Conservation (phyloP, 2,797 vertebrate species). For the Apogon talboti region DNA sequence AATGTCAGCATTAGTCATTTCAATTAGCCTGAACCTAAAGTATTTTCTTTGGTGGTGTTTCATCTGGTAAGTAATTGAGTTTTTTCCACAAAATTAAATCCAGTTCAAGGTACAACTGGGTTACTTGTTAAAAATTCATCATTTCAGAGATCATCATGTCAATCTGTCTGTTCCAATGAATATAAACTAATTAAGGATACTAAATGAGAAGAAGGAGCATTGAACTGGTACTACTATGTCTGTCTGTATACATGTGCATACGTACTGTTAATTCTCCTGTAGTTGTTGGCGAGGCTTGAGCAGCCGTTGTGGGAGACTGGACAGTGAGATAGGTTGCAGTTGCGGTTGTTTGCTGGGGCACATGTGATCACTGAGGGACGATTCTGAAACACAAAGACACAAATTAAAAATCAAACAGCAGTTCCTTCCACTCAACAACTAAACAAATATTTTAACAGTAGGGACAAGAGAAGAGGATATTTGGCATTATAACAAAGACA, state of each 20-base stretch:
- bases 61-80: slow-evolving; percentile 22
- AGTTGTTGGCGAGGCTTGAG: slow-evolving; percentile 83
- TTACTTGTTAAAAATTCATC: background rate
- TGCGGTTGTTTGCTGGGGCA: slow-evolving; percentile 93
- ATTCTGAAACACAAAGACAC: slow-evolving; percentile 84
- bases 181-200: background rate
- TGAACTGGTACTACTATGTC: too few relatives aligned
- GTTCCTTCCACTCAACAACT: background rate
- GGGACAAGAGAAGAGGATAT: background rate
- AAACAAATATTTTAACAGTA: background rate
- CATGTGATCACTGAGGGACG: slow-evolving; percentile 98
- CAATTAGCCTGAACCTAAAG: slow-evolving; percentile 39
- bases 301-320: slow-evolving; percentile 93
- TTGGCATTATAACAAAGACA: too few relatives aligned
- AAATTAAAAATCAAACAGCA: slow-evolving; percentile 4
- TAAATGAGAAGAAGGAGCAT: background rate
- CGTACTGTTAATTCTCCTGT: slow-evolving; percentile 93
- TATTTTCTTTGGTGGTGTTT: slow-evolving; percentile 37
- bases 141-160: background rate
- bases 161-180: background rate
- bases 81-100: slow-evolving; percentile 7
- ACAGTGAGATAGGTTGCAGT: slow-evolving; percentile 97
- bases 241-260: slow-evolving; percentile 23
- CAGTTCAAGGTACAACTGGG: background rate
- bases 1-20: slow-evolving; percentile 32